phyloP scores from a whole-genome alignment of 2,888 invertebrate genomes.

The Leucophora obtusa region DNA sequence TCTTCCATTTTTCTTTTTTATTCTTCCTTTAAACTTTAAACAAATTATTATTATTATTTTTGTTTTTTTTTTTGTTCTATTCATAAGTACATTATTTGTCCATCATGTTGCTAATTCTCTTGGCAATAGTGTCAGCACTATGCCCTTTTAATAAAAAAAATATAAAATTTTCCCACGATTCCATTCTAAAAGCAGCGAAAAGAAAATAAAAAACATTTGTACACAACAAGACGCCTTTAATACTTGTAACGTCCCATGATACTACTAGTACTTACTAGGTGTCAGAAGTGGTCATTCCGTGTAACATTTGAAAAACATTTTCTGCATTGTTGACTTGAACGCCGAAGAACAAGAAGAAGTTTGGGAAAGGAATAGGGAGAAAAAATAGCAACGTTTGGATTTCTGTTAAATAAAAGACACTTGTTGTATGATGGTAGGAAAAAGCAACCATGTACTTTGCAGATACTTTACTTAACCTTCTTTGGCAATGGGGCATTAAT shows the following conservation, averaged over 20 bases:
- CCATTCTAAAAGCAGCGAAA: background rate
- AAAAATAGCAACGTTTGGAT: background rate
- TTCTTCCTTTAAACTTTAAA: background rate
- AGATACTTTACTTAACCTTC: no score
- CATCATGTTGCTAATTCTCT: slow-evolving; percentile 46
- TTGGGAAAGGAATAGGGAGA: background rate
- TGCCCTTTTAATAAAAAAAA: slow-evolving; percentile 26
- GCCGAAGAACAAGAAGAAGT: background rate
- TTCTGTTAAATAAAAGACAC: slow-evolving; percentile 7
- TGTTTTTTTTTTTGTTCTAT: background rate
- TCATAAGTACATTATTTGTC: slow-evolving; percentile 8
- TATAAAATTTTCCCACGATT: slow-evolving; percentile 44
- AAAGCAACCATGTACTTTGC: no score
- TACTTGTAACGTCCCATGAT: background rate
- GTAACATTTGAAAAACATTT: slow-evolving; percentile 11
- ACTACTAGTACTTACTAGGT: background rate
- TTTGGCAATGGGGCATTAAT: no score
- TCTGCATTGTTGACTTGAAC: slow-evolving; percentile 19
- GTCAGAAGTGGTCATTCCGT: slow-evolving; percentile 21
- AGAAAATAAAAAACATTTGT: background rate
- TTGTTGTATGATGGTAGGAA: slow-evolving; percentile 1
- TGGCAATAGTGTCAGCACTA: slow-evolving; percentile 29
- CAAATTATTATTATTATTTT: background rate
- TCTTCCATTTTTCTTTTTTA: background rate
- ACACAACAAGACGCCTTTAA: slow-evolving; percentile 4